A percentile compares a stretch with the other conserved stretches of the same genome.
These are phyloP conservation scores for Coregonus clupeaformis DNA, from an alignment of 2,113 vertebrate genomes.

Conservation along the genomic window DNA sequence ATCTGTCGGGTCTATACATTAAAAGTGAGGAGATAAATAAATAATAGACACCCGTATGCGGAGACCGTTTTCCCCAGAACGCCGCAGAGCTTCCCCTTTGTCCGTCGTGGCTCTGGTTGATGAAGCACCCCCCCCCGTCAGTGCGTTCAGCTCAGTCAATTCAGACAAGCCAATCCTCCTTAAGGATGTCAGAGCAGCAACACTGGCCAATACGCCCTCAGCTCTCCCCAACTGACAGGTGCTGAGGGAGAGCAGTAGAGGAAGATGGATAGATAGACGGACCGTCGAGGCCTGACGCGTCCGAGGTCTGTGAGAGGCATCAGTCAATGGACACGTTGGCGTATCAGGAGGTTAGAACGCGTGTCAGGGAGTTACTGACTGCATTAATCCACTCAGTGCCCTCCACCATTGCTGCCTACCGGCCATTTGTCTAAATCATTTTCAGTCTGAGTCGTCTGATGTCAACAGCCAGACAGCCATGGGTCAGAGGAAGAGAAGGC, in stretches of 20 bases:
- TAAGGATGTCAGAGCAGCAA: slow-evolving; percentile 29
- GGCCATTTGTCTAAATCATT: slow-evolving; percentile 19
- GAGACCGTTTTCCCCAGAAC: slow-evolving; percentile 1
- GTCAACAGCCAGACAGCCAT: slow-evolving; percentile 5
- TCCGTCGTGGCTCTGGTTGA: background rate
- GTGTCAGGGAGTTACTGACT: slow-evolving; percentile 7
- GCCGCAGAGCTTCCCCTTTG: background rate
- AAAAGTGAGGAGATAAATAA: slow-evolving; percentile 12
- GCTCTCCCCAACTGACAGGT: slow-evolving; percentile 34
- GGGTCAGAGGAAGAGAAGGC: background rate
- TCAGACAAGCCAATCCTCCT: slow-evolving; percentile 43
- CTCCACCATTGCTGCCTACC: background rate
- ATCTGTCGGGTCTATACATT: slow-evolving; percentile 39
- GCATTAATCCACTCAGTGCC: slow-evolving; percentile 11
- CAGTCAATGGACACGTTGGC: slow-evolving; percentile 7
- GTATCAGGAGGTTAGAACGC: background rate
- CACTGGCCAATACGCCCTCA: slow-evolving; percentile 17
- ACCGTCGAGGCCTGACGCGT: slow-evolving; percentile 18
- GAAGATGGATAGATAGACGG: slow-evolving; percentile 36
- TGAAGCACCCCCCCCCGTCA: slow-evolving; percentile 16
- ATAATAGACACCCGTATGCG: slow-evolving; percentile 2
- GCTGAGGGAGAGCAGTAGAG: slow-evolving; percentile 8
- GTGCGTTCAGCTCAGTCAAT: slow-evolving; percentile 19
- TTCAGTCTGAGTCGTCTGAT: background rate
- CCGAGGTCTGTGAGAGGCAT: slow-evolving; percentile 37